These are phyloP conservation scores for Cheiracanthium punctorium DNA, from an alignment of 2,888 invertebrate species.

Conservation along the genomic window DNA sequence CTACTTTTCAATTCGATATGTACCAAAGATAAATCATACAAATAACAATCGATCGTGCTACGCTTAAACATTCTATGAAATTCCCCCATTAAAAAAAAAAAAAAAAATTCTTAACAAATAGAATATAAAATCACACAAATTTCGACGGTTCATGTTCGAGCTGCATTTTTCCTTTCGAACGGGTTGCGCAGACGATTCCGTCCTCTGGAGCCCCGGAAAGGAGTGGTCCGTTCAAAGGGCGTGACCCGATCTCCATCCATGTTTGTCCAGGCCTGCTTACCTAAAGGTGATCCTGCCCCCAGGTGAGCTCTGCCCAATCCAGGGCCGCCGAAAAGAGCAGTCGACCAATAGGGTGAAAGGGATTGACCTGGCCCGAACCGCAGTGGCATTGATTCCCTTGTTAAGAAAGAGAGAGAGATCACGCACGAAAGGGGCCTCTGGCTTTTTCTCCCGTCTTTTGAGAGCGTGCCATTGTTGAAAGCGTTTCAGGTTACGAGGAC, in stretches of 20 bases:
- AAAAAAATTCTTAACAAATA: too few relatives aligned
- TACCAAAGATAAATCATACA: too few relatives aligned
- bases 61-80: too few relatives aligned
- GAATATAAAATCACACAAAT: too few relatives aligned
- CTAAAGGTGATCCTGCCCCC: constrained; percentile 52
- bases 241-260: constrained; percentile 21
- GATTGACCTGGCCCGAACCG: constrained; percentile 36
- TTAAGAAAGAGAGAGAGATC: not conserved
- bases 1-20: too few relatives aligned
- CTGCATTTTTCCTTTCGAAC: not conserved
- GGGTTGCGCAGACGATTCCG: not conserved
- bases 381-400: constrained; percentile 2
- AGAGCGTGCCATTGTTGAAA: too few relatives aligned
- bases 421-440: not conserved
- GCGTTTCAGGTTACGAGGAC: too few relatives aligned
- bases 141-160: too few relatives aligned
- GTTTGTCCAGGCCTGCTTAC: constrained; percentile 61
- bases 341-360: constrained; percentile 61
- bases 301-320: constrained; percentile 55
- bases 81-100: too few relatives aligned
- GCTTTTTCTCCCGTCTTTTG: not conserved
- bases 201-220: not conserved
- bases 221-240: constrained; percentile 29
- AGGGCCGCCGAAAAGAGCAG: constrained; percentile 6
- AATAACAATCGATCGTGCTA: too few relatives aligned